phyloP scores from a whole-genome alignment of 2,888 invertebrate species.

The Carabus problematicus region DNA sequence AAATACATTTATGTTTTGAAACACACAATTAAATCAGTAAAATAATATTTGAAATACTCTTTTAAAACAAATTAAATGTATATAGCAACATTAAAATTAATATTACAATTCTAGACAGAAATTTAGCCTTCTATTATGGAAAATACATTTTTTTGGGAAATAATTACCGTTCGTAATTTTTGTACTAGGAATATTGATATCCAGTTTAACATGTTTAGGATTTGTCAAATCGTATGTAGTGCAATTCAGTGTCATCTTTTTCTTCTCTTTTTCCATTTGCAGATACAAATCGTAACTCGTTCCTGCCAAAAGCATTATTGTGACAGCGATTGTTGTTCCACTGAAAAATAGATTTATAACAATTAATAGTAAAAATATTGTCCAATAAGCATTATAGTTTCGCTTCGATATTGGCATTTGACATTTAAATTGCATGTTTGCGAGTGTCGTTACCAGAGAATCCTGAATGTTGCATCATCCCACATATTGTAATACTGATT shows the following conservation, averaged over 20 bases:
- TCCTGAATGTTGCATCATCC: conserved; percentile 74
- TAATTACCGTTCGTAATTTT: conserved; percentile 53
- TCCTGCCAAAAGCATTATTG: conserved; percentile 68
- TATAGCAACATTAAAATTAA: too few relatives aligned
- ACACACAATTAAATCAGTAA: background rate
- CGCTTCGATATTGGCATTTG: too few relatives aligned
- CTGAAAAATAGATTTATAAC: conserved; percentile 55
- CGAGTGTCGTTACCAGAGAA: conserved; percentile 67
- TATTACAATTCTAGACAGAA: too few relatives aligned
- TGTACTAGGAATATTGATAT: conserved; percentile 56
- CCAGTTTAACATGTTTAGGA: conserved; percentile 51
- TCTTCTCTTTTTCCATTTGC: conserved; percentile 58
- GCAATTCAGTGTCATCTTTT: conserved; percentile 54
- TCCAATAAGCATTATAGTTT: too few relatives aligned
- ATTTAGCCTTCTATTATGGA: too few relatives aligned
- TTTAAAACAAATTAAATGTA: too few relatives aligned
- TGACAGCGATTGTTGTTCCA: conserved; percentile 62
- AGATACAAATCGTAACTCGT: conserved; percentile 76
- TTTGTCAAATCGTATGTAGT: conserved; percentile 60
- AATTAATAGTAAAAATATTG: background rate
- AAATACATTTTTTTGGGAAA: conserved; percentile 13
- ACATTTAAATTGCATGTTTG: background rate
- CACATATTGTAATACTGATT: conserved; percentile 70
- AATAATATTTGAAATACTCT: background rate
- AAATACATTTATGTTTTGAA: conserved; percentile 9